Evolutionary conservation across 1,140 invertebrate species (phyloP), one percentile per base, ranked within the genome.

Genomic region (Anthonomus grandis): DNA sequence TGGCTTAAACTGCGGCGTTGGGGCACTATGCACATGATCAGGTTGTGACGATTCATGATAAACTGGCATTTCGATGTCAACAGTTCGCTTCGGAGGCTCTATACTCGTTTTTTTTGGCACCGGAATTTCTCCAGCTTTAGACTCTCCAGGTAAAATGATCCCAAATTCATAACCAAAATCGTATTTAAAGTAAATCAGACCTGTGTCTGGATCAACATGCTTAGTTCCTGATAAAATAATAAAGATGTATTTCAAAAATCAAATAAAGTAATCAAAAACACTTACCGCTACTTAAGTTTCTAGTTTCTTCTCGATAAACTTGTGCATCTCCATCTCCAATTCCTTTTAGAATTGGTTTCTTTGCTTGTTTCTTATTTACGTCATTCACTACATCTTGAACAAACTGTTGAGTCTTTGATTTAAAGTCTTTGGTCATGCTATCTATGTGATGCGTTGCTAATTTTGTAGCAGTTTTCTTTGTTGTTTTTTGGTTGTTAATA

Each of bases 141-240:
- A 78, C 70, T 86, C 83, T 21, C 85, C 84, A 4, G 86, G 86
- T 25, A 86, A 74, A 22, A 87, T 78, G 49, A 89, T 81, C 47
- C 87, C 86, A 66, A 89, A 89, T 70, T 90, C 86, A 70, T 89
- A 90, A 53, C 86, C 87, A 67, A 90, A 90, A 74, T 89, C 86
- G 68, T 89, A 89, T 74, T 90, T 89, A 78, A 89, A 89, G 75
- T 89, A 89, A 67, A 89, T 87, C 23, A 90, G 75, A 57, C 86
- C 86, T 19, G 85, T 86, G 63, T 87, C 83, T 59, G 84, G 85
- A 74, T 89, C 86, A 62, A 86, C 82, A 68, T 86, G 85, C 74
- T 88, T 88, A 57, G 85, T 86, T 70, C 86, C 86, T 88, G 65
- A 8, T 45, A 48, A n/a, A n/a, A n/a, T n/a, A n/a, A n/a, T n/a